Conservation (phyloP, 2,797 vertebrate genomes). For the Ctenopoma multispine region DNA sequence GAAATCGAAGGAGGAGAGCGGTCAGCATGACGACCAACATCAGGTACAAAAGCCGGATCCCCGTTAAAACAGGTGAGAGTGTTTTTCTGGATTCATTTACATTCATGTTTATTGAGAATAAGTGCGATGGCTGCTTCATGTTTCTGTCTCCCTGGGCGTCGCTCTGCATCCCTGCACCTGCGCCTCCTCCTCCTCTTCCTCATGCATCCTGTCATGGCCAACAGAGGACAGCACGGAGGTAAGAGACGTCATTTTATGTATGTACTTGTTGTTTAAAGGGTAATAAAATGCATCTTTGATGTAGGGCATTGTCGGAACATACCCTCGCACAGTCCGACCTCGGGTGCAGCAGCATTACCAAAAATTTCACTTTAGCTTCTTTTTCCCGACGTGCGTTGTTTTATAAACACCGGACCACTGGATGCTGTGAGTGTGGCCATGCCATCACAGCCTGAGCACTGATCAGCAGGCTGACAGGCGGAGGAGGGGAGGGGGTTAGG, state of each 20-base stretch:
- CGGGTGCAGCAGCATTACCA: not conserved
- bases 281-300: not conserved
- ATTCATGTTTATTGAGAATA: not conserved
- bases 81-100: not conserved
- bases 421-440: conserved; percentile 30
- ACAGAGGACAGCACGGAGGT: conserved; percentile 85
- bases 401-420: not conserved
- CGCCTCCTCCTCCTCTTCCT: conserved; percentile 59
- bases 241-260: conserved; percentile 40
- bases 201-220: conserved; percentile 61
- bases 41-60: conserved; percentile 93
- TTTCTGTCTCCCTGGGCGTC: conserved; percentile 72
- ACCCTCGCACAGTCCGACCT: not conserved
- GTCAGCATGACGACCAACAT: conserved; percentile 91
- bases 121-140: conserved; percentile 48
- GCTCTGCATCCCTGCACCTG: conserved; percentile 83
- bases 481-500: not conserved
- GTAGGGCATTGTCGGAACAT: accelerated
- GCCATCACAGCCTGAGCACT: conserved; percentile 36
- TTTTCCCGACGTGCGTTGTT: not conserved
- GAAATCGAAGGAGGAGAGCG: conserved; percentile 54
- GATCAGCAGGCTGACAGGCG: conserved; percentile 38
- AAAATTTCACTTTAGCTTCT: not conserved
- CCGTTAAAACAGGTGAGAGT: conserved; percentile 91
- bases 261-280: not conserved